Percentiles rank a stretch among this genome's conserved stretches.
These are phyloP conservation scores for Mus minutoides DNA, from an alignment of 2,797 vertebrate genomes.

Conservation along the genomic window DNA sequence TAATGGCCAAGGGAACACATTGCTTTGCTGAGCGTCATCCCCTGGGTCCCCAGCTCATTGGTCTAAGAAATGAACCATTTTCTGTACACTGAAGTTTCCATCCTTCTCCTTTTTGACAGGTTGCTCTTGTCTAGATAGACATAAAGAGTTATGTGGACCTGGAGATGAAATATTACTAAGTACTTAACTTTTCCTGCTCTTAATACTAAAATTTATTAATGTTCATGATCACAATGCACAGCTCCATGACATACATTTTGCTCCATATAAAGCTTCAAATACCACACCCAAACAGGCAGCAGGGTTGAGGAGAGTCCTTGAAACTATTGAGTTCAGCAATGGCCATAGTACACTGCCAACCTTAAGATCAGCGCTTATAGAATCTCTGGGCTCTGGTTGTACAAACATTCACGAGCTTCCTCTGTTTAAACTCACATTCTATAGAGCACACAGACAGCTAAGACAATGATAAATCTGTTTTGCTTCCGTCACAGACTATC, in stretches of 20 bases:
- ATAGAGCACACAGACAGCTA: conserved; percentile 5
- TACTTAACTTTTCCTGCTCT: not conserved
- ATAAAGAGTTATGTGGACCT: not conserved
- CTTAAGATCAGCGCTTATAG: conserved; percentile 72
- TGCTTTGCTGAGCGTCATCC: not conserved
- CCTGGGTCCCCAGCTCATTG: not conserved
- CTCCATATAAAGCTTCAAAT: not conserved
- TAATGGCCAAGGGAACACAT: not conserved
- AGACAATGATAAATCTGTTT: not conserved
- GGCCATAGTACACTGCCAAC: conserved; percentile 68
- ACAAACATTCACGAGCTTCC: conserved; percentile 79
- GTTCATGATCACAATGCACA: not conserved
- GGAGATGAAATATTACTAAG: conserved; percentile 7
- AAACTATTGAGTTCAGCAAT: conserved; percentile 68
- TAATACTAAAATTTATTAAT: not conserved
- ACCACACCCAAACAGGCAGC: not conserved
- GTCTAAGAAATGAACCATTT: conserved; percentile 56
- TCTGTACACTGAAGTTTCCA: not conserved
- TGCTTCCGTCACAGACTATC: not conserved
- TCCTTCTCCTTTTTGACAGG: not conserved
- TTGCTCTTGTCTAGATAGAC: not conserved
- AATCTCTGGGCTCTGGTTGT: conserved; percentile 78
- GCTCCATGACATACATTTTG: not conserved
- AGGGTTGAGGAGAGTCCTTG: not conserved
- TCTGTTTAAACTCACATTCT: conserved; percentile 84